Conservation (phyloP, 2,888 invertebrate species). For the Epirrita christyi region DNA sequence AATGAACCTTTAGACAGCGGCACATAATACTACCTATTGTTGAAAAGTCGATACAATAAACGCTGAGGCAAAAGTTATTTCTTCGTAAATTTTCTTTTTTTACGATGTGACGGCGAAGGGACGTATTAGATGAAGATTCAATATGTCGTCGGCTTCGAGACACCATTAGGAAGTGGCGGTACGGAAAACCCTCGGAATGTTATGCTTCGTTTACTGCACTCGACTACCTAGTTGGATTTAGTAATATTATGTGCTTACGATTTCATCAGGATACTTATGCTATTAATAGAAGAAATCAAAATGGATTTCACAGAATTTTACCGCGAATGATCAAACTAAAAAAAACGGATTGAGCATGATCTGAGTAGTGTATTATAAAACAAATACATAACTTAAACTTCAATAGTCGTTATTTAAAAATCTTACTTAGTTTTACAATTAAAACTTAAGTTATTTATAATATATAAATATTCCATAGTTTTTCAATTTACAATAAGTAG, state of each 20-base stretch:
- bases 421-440: too few relatives aligned
- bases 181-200: slow-evolving; percentile 75
- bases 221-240: slow-evolving; percentile 9
- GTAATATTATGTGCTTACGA: neutral
- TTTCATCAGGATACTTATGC: too few relatives aligned
- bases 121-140: slow-evolving; percentile 78
- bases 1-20: neutral
- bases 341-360: too few relatives aligned
- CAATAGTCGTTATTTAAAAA: too few relatives aligned
- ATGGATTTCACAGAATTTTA: too few relatives aligned
- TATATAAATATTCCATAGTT: too few relatives aligned
- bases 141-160: slow-evolving; percentile 69
- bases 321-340: too few relatives aligned
- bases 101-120: slow-evolving; percentile 57
- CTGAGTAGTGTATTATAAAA: too few relatives aligned
- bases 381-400: too few relatives aligned
- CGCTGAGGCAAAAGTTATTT: slow-evolving; percentile 15
- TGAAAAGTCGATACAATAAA: slow-evolving; percentile 21
- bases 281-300: too few relatives aligned
- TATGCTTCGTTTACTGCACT: slow-evolving; percentile 53
- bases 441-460: too few relatives aligned
- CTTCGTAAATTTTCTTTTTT: slow-evolving; percentile 57
- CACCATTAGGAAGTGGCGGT: slow-evolving; percentile 80
- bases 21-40: neutral
- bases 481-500: too few relatives aligned